Base-by-base conservation (phyloP, 1,140 invertebrate genomes). In the Temnothorax nylanderi region DNA sequence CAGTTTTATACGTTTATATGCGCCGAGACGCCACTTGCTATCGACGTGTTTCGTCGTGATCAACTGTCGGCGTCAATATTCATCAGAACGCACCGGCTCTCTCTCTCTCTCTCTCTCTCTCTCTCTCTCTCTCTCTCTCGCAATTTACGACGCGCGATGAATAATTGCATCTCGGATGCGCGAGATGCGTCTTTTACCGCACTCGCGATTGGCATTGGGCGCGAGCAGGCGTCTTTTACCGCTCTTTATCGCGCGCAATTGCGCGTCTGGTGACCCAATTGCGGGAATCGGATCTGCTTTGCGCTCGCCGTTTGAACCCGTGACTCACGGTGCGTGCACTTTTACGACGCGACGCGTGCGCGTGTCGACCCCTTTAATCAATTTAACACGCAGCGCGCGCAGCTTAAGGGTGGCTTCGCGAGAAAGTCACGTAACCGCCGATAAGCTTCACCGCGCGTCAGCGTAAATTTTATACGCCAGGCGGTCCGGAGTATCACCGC, bases 251-350 rank as follows among this genome's bases (percentile, higher is more conserved):
- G 47, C 77, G 32, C 47, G 77, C 32, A 54, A 80, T 67, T 80
- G 62, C 77, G 41, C 78, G 54, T 81, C 78, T 81, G 65, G 67
- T 34, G 54, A 72, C 80, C 71, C 47, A 89, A 80, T 89, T 67
- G 75, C 78, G 74, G 65, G 49, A 51, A 58, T 44, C 65, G 67
- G 47, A n/a, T 32, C 51, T 71, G 47, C 76, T 10, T 21, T 8
- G 64, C 51, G 13, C 41, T 7, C 1, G 26, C 41, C n/a, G 54
- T 76, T 89, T 81, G 78, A 88, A 62, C 81, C 16, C 51, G 44
- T 89, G 87, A 88, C 58, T 89, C 87, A 88, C 32, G 13, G 18
- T 56, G n/a, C 11, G 71, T 58, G 47, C 56, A 47, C 51, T 72
- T 60, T 4, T 13, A 77, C 16, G 49, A 56, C 21, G 69, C 34